phyloP scores from a whole-genome alignment of 2,797 vertebrate species.

The Atherinosoma microstoma region DNA sequence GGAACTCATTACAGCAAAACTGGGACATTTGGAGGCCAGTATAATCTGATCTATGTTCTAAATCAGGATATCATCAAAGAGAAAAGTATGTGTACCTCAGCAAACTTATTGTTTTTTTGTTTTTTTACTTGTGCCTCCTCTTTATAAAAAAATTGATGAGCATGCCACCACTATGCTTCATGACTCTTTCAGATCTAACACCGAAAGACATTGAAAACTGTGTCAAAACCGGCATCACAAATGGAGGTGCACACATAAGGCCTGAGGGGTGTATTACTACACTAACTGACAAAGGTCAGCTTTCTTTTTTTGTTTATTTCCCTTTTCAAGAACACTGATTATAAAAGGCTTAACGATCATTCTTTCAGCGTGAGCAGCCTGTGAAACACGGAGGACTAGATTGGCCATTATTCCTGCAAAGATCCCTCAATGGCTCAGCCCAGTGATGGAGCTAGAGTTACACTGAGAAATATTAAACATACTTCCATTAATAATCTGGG shows the following conservation, averaged over 20 bases:
- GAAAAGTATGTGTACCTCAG: slow-evolving; percentile 59
- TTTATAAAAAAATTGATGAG: not conserved
- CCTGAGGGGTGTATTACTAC: not conserved
- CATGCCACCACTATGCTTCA: not conserved
- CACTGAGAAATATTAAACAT: too few species aligned
- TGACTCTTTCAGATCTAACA: slow-evolving; percentile 69
- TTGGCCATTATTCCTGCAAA: too few species aligned
- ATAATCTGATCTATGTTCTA: slow-evolving; percentile 90
- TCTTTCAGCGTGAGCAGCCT: too few species aligned
- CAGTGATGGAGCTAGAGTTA: too few species aligned
- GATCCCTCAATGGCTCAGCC: too few species aligned
- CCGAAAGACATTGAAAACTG: slow-evolving; percentile 67
- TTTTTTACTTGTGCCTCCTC: not conserved
- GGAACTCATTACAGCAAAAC: slow-evolving; percentile 91
- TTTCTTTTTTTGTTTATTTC: not conserved
- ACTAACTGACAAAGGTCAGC: slow-evolving; percentile 26
- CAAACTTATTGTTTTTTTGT: not conserved
- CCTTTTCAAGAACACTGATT: too few species aligned
- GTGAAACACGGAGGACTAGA: too few species aligned
- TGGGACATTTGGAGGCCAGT: slow-evolving; percentile 88
- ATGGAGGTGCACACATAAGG: fast-evolving
- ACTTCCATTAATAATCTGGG: too few species aligned
- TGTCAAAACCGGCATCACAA: slow-evolving; percentile 52
- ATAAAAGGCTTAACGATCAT: too few species aligned
- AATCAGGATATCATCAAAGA: slow-evolving; percentile 76